Evolutionary conservation across 2,888 invertebrate genomes (phyloP).

Genomic region (Ectropis crepuscularia): DNA sequence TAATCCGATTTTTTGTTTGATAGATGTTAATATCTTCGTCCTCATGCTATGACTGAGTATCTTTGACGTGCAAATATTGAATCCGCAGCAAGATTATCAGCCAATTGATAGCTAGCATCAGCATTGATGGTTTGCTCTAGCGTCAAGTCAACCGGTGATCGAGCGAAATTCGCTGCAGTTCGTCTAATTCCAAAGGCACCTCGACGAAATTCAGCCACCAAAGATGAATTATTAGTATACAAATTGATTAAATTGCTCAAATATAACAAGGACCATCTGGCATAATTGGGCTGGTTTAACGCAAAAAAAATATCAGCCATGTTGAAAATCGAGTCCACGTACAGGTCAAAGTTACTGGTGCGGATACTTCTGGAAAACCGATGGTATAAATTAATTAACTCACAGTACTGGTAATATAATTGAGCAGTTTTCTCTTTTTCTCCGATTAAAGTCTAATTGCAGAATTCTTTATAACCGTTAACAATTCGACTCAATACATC

Average conservation of each 20-base stretch:
- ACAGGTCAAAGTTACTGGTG: conserved; percentile 47
- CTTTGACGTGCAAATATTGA: conserved; percentile 47
- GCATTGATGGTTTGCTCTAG: conserved; percentile 51
- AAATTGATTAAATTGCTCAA: conserved; percentile 42
- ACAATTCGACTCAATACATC: conserved; percentile 38
- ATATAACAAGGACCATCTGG: conserved; percentile 37
- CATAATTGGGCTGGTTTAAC: conserved; percentile 44
- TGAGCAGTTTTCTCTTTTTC: conserved; percentile 38
- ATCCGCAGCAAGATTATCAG: conserved; percentile 34
- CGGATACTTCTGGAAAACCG: conserved; percentile 41
- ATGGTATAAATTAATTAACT: conserved; percentile 32
- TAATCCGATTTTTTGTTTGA: conserved; percentile 20
- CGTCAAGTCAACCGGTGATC: conserved; percentile 42
- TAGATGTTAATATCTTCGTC: conserved; percentile 44
- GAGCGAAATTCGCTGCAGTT: conserved; percentile 33
- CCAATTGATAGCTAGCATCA: conserved; percentile 45
- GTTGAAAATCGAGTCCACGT: conserved; percentile 41
- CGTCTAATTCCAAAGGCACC: conserved; percentile 46
- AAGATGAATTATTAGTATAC: conserved; percentile 35
- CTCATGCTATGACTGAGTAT: conserved; percentile 51
- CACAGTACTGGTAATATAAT: conserved; percentile 33
- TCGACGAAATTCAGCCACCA: conserved; percentile 36
- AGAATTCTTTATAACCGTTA: conserved; percentile 32
- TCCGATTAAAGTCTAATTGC: conserved; percentile 23
- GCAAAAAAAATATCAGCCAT: conserved; percentile 45